Evolutionary conservation across 30 jellyfish, hydroid and myxozoan species (phyloP).

Genomic region (Aurelia aurita): DNA sequence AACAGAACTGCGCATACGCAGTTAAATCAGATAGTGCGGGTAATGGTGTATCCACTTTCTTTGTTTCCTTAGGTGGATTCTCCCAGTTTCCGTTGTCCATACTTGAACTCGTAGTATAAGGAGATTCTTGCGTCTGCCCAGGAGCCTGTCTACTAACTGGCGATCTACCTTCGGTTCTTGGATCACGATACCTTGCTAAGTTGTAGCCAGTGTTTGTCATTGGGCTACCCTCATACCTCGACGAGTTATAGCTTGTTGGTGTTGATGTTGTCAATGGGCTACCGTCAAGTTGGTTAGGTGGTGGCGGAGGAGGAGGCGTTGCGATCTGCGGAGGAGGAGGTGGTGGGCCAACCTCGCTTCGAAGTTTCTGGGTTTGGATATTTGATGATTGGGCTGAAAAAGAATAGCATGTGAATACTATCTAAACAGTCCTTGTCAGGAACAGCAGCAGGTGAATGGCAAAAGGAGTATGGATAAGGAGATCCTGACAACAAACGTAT

Average conservation of each 20-base stretch:
- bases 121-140: slow-evolving; percentile 20
- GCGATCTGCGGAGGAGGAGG: slow-evolving; percentile 93
- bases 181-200: slow-evolving; percentile 55
- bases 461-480: too few relatives aligned
- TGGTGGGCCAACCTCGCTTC: slow-evolving; percentile 80
- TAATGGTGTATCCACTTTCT: slow-evolving; percentile 42
- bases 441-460: too few relatives aligned
- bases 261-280: slow-evolving; percentile 17
- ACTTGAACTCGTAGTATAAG: slow-evolving; percentile 2
- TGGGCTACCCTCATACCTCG: slow-evolving; percentile 24
- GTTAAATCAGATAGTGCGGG: slow-evolving; percentile 71
- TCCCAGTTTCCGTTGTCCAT: slow-evolving; percentile 61
- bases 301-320: slow-evolving; percentile 89
- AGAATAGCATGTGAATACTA: neutral
- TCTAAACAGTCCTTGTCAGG: too few relatives aligned
- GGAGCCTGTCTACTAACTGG: neutral
- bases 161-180: slow-evolving; percentile 59
- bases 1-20: slow-evolving; percentile 62
- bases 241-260: too few relatives aligned
- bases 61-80: slow-evolving; percentile 19
- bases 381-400: neutral
- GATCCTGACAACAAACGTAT: too few relatives aligned
- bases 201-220: slow-evolving; percentile 35
- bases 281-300: slow-evolving; percentile 56
- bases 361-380: slow-evolving; percentile 10